Conservation (phyloP, 2,888 invertebrate genomes). For the Campopleginae sp. region DNA sequence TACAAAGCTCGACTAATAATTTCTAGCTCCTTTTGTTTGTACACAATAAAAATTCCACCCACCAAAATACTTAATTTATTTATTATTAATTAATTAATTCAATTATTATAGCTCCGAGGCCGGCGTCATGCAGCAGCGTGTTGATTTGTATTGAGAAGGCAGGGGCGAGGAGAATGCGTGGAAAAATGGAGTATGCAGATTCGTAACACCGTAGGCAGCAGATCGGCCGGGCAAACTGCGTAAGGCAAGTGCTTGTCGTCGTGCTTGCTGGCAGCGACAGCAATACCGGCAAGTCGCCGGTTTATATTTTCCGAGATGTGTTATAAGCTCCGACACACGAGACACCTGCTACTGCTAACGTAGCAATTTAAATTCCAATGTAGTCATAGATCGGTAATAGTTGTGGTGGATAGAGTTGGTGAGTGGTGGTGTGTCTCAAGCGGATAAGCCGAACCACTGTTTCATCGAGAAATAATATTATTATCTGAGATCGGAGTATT, state of each 20-base stretch:
- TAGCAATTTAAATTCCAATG: conserved; percentile 65
- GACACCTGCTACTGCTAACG: conserved; percentile 66
- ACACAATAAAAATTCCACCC: not conserved
- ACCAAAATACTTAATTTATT: not conserved
- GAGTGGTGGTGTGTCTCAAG: conserved; percentile 18
- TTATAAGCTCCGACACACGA: conserved; percentile 37
- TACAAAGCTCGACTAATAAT: too few species aligned
- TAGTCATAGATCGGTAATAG: conserved; percentile 28
- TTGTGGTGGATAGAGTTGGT: not conserved
- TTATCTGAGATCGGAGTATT: conserved; percentile 4
- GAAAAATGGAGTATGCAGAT: not conserved
- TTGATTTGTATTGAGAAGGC: not conserved
- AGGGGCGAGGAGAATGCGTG: not conserved
- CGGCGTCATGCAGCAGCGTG: not conserved
- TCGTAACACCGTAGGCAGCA: conserved; percentile 25
- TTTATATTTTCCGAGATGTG: conserved; percentile 6
- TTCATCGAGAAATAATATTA: conserved; percentile 50
- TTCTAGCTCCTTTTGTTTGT: not conserved
- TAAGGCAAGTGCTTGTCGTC: conserved; percentile 24
- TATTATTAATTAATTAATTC: conserved; percentile 13
- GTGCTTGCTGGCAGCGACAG: too few species aligned
- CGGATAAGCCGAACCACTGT: conserved; percentile 8
- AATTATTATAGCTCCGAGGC: too few species aligned
- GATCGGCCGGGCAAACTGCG: conserved; percentile 7
- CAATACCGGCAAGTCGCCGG: conserved; percentile 24